Conservation (phyloP, 2,888 invertebrate species). For the Orthosia incerta region DNA sequence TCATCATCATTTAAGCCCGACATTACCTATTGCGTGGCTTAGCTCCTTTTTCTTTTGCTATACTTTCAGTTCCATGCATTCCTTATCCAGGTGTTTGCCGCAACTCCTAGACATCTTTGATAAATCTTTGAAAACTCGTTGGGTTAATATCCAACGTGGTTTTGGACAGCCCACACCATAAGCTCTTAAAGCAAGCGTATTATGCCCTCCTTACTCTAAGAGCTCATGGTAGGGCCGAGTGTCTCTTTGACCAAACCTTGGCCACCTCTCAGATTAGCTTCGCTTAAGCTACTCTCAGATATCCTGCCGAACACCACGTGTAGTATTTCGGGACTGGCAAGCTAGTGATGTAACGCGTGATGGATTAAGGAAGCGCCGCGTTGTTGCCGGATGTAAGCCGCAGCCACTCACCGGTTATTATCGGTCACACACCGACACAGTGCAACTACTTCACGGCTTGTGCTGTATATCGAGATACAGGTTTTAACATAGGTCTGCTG, state of each 20-base stretch:
- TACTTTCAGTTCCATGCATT: background rate
- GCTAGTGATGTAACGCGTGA: slow-evolving; percentile 66
- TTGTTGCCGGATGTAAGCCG: slow-evolving; percentile 72
- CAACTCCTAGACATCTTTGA: no score
- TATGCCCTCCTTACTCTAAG: no score
- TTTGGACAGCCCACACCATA: background rate
- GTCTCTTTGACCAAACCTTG: background rate
- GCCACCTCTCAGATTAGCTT: background rate
- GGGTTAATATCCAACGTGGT: background rate
- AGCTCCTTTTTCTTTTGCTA: background rate
- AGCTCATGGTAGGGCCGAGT: no score
- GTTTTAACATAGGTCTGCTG: no score
- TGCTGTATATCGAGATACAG: no score
- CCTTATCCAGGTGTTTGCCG: background rate
- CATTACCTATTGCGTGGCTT: background rate
- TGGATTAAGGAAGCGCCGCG: slow-evolving; percentile 68
- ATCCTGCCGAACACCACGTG: background rate
- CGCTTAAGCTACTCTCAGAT: background rate
- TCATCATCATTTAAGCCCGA: background rate
- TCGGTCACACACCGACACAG: slow-evolving; percentile 52
- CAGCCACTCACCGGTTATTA: slow-evolving; percentile 61
- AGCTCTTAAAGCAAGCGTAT: no score
- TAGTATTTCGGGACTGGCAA: slow-evolving; percentile 52
- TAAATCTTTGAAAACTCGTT: no score
- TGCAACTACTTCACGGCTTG: slow-evolving; percentile 43